phyloP scores from a whole-genome alignment of 2,113 vertebrate species.

The Dendrocopos noguchii region DNA sequence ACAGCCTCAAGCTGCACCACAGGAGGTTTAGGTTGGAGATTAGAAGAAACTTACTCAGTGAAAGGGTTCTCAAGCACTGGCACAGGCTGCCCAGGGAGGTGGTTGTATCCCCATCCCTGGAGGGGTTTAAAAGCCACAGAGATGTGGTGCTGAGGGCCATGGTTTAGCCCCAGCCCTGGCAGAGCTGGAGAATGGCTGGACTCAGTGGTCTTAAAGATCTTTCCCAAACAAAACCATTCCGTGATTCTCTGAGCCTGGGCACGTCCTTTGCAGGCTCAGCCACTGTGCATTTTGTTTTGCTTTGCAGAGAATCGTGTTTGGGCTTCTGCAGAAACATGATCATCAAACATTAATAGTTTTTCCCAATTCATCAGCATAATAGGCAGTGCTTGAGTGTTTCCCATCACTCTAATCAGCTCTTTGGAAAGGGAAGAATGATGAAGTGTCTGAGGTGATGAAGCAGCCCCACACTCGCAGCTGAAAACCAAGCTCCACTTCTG shows the following conservation, averaged over 20 bases:
- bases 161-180: too few relatives aligned
- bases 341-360: conserved; percentile 42
- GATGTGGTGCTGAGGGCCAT: too few relatives aligned
- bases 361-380: background rate
- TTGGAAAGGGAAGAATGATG: background rate
- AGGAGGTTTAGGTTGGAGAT: too few relatives aligned
- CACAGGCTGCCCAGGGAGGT: too few relatives aligned
- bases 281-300: background rate
- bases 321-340: conserved; percentile 8
- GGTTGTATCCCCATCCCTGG: too few relatives aligned
- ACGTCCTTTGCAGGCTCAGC: background rate
- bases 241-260: background rate
- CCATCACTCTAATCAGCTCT: background rate
- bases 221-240: too few relatives aligned
- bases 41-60: too few relatives aligned
- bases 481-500: background rate
- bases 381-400: conserved; percentile 24
- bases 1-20: too few relatives aligned
- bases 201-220: too few relatives aligned
- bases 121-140: too few relatives aligned
- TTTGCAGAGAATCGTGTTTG: background rate
- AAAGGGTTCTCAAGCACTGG: too few relatives aligned
- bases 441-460: background rate
- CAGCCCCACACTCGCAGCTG: background rate
- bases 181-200: too few relatives aligned